These are phyloP conservation scores for Alloplasta piceator DNA, from an alignment of 2,888 invertebrate species.

Conservation along the genomic window DNA sequence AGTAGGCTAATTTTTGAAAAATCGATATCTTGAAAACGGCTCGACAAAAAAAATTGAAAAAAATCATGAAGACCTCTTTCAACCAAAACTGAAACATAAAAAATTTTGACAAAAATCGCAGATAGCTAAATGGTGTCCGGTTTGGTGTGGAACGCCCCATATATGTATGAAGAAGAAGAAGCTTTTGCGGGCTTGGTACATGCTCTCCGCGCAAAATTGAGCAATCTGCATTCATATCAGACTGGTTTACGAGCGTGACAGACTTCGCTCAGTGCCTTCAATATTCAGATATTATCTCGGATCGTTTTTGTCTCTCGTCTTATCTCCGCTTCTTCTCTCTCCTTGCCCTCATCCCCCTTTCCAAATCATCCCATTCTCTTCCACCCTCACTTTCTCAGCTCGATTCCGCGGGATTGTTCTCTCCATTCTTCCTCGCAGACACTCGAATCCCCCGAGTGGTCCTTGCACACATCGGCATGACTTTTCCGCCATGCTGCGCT, in stretches of 20 bases:
- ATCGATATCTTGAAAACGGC: too few relatives aligned
- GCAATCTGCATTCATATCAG: slow-evolving; percentile 75
- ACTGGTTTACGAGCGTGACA: slow-evolving; percentile 78
- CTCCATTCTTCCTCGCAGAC: slow-evolving; percentile 67
- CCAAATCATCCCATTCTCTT: too few relatives aligned
- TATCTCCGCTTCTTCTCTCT: slow-evolving; percentile 31
- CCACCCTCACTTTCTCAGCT: slow-evolving; percentile 3
- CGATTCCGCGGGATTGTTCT: slow-evolving; percentile 56
- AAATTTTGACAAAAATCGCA: too few relatives aligned
- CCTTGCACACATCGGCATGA: slow-evolving; percentile 18
- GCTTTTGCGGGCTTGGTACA: slow-evolving; percentile 43
- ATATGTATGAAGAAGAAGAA: slow-evolving; percentile 4
- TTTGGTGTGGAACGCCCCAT: too few relatives aligned
- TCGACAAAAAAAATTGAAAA: too few relatives aligned
- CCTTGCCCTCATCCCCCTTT: slow-evolving; percentile 19
- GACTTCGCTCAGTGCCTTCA: slow-evolving; percentile 75
- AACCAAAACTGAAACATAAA: too few relatives aligned
- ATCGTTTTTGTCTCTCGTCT: slow-evolving; percentile 64
- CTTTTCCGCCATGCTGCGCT: slow-evolving; percentile 24
- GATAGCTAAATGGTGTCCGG: too few relatives aligned
- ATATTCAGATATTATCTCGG: slow-evolving; percentile 80
- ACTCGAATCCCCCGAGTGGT: slow-evolving; percentile 65
- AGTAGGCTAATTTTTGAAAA: too few relatives aligned
- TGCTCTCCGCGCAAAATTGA: slow-evolving; percentile 67
- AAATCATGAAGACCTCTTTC: too few relatives aligned